phyloP scores from a whole-genome alignment of 2,113 vertebrate species.

The Cryptotis parvus region DNA sequence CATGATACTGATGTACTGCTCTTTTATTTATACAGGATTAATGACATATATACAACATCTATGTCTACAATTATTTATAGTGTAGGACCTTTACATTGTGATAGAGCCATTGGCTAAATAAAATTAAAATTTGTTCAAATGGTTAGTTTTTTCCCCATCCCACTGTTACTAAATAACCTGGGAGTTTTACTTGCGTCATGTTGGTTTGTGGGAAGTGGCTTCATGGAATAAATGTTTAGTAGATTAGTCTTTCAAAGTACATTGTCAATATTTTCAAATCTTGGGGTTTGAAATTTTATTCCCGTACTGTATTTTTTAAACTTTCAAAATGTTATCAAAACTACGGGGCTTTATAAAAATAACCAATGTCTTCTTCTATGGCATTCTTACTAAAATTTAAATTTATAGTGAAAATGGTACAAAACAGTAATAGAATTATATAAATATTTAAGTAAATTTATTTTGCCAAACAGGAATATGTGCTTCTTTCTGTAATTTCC shows the following conservation, averaged over 20 bases:
- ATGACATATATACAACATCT: not conserved
- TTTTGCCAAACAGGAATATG: not conserved
- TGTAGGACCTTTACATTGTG: not conserved
- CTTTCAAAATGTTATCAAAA: not conserved
- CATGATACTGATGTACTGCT: not conserved
- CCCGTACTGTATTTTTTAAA: conserved; percentile 58
- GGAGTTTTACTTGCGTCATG: conserved; percentile 49
- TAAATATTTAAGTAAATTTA: not conserved
- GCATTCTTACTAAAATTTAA: conserved; percentile 68
- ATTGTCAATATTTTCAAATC: conserved; percentile 79
- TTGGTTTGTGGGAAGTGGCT: conserved; percentile 62
- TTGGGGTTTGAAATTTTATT: conserved; percentile 64
- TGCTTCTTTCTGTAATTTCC: not conserved
- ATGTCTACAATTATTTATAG: not conserved
- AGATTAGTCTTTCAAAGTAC: conserved; percentile 35
- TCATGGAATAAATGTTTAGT: conserved; percentile 60
- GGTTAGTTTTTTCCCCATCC: conserved; percentile 56
- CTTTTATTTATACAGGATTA: not conserved
- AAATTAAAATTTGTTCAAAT: conserved; percentile 41
- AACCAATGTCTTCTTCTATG: conserved; percentile 59
- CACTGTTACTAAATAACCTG: conserved; percentile 13
- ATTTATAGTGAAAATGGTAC: conserved; percentile 42
- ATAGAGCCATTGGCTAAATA: conserved; percentile 21
- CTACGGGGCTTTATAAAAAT: conserved; percentile 70
- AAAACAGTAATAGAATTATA: not conserved